Percentiles rank a stretch among this genome's conserved stretches.
Evolutionary conservation across 2,113 vertebrate genomes (phyloP).

Genomic region (Bucco capensis): DNA sequence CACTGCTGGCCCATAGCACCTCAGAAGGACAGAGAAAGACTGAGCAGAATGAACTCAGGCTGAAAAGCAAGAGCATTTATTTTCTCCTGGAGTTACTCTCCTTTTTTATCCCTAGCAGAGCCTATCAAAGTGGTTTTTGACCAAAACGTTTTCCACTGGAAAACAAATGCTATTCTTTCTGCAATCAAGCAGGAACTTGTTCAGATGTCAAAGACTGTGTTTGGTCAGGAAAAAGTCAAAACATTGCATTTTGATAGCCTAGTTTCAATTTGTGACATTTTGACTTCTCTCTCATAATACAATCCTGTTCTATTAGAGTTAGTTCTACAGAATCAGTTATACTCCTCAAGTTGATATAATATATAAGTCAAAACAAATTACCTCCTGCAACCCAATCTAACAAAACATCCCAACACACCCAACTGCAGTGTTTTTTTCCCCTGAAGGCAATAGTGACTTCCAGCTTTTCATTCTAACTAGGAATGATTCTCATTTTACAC

Average conservation of each 20-base stretch:
- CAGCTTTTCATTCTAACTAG: background rate
- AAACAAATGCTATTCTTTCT: slow-evolving; percentile 5
- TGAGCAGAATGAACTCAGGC: background rate
- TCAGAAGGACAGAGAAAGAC: background rate
- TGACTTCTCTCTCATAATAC: slow-evolving; percentile 42
- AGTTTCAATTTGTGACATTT: slow-evolving; percentile 22
- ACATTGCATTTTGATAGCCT: background rate
- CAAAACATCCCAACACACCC: background rate
- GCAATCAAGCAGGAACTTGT: slow-evolving; percentile 9
- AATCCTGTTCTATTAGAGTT: background rate
- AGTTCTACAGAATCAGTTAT: background rate
- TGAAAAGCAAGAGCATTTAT: background rate
- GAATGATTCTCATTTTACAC: background rate
- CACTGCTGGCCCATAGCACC: background rate
- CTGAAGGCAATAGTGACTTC: background rate
- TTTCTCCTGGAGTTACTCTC: background rate
- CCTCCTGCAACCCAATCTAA: background rate
- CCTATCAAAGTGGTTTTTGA: slow-evolving; percentile 22
- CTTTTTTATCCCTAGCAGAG: background rate
- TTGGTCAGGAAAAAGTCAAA: slow-evolving; percentile 6
- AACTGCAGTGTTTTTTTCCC: background rate
- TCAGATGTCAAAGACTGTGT: background rate
- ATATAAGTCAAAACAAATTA: slow-evolving; percentile 44
- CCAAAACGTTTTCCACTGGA: background rate
- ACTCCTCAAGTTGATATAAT: background rate